Evolutionary conservation across 2,797 vertebrate species (phyloP).

Genomic region (Poeciliopsis turneri): DNA sequence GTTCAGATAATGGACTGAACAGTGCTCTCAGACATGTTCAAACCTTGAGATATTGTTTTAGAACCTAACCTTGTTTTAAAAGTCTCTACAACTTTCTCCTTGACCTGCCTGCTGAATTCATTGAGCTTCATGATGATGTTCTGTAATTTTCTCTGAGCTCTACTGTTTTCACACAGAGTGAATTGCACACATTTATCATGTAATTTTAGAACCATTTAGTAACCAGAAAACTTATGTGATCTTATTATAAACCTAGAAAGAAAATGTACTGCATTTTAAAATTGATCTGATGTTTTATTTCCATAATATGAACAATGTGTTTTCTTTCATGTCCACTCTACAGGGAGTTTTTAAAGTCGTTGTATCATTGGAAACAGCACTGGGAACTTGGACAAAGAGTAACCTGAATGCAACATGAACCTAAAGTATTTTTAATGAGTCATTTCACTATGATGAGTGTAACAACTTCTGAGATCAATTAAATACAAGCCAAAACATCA

Average conservation of each 20-base stretch:
- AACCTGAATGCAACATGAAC: background rate
- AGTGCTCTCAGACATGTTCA: background rate
- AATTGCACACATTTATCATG: background rate
- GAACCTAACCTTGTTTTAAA: background rate
- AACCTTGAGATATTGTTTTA: no score
- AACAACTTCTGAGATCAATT: background rate
- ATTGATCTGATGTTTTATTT: slow-evolving; percentile 7
- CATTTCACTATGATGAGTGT: background rate
- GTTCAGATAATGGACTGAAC: background rate
- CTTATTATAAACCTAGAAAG: background rate
- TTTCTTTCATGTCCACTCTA: slow-evolving; percentile 34
- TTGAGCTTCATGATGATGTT: background rate
- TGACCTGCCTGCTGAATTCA: background rate
- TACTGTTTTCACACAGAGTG: background rate
- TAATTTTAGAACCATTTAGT: no score
- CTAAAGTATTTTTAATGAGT: background rate
- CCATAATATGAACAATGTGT: background rate
- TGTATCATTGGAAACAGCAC: slow-evolving; percentile 46
- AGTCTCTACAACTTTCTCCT: background rate
- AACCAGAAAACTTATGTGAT: background rate
- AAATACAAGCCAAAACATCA: background rate
- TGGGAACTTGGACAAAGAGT: background rate
- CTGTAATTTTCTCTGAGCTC: background rate
- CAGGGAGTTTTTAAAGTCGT: slow-evolving; percentile 73
- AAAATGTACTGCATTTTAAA: background rate